Percentiles rank a stretch among this genome's conserved stretches.
Evolutionary conservation across 2,888 invertebrate genomes (phyloP).

Genomic region (Mesorhabditis spiculigera): DNA sequence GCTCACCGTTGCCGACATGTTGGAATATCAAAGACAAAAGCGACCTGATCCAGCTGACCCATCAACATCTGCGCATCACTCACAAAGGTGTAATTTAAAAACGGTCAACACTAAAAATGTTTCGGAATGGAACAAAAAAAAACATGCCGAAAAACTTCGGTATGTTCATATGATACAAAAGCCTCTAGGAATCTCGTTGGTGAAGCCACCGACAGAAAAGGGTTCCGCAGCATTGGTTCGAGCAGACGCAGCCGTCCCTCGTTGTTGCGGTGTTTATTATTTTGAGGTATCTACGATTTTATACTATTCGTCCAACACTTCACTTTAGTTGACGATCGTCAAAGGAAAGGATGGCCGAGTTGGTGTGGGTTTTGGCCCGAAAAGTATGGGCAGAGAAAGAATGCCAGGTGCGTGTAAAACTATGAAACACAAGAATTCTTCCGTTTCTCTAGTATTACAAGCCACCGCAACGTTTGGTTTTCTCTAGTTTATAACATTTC

Average conservation of each 20-base stretch:
- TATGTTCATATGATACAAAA: not conserved
- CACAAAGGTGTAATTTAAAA: not conserved
- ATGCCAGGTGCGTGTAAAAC: not conserved
- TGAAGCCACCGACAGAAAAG: not conserved
- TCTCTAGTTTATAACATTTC: not conserved
- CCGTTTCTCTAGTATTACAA: not conserved
- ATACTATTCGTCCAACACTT: not conserved
- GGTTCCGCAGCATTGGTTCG: constrained; percentile 80
- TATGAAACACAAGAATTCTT: not conserved
- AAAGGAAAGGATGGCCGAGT: constrained; percentile 5
- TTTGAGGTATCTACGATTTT: constrained; percentile 74
- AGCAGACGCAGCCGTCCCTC: constrained; percentile 90
- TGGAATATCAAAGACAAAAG: not conserved
- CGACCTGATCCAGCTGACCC: not conserved
- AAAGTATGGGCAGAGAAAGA: not conserved
- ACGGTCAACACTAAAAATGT: not conserved
- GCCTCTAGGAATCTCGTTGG: no score
- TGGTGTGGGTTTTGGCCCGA: constrained; percentile 2
- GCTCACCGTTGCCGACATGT: not conserved
- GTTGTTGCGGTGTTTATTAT: constrained; percentile 94
- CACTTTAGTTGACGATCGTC: not conserved
- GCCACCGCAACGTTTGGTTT: not conserved
- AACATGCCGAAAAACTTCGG: not conserved
- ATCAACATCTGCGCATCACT: not conserved
- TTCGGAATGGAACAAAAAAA: not conserved